Evolutionary conservation across 2,113 vertebrate genomes (phyloP), one percentile per base, ranked within the genome.

Genomic region (Mastomys natalensis): DNA sequence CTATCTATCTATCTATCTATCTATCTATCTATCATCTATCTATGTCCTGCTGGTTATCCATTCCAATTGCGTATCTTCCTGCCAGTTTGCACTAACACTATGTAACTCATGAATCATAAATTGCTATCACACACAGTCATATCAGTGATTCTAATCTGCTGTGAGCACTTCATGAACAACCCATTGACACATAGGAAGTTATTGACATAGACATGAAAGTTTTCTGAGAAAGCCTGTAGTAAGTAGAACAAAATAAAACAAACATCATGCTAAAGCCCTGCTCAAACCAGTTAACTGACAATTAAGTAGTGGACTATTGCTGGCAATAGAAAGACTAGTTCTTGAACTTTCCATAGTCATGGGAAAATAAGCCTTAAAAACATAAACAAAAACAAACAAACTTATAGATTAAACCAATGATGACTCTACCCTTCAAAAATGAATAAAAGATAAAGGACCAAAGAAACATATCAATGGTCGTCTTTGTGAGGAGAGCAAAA

Each of bases 151-250:
- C 53, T 68, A 85, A 5, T 40, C 7, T 87, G 72, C 55, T 84
- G 19, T 58, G 26, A 37, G 21, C 5, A 19, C 34, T 80, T 19
- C 60, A 31, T 43, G 66, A 93, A 58, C 87, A 91, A 40, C 12
- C 29, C 43, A 55, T 1, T 58, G 66, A 64, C 22, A 82, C 66
- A 55, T 43, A 90, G 19, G 43, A 85, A 95, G 85, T 66, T 53
- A 66, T 13, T 12, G 81, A 40, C 1, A 43, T 31, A 26, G 81
- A 40, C 0, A 43, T 31, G 31, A 34, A 34, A 7, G 1, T 90
- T 90, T 96, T 74, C 95, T 94, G 81, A 95, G 89, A 90, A 73
- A 70, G 40, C 66, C n/a, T 24, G 12, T 60, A 31, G 4, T 15
- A 73, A 82, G 10, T 21, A 48, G 48, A 72, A 76, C 58, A 24